Conservation (phyloP, 2,797 vertebrate species). For the Melanotaenia nigrans region DNA sequence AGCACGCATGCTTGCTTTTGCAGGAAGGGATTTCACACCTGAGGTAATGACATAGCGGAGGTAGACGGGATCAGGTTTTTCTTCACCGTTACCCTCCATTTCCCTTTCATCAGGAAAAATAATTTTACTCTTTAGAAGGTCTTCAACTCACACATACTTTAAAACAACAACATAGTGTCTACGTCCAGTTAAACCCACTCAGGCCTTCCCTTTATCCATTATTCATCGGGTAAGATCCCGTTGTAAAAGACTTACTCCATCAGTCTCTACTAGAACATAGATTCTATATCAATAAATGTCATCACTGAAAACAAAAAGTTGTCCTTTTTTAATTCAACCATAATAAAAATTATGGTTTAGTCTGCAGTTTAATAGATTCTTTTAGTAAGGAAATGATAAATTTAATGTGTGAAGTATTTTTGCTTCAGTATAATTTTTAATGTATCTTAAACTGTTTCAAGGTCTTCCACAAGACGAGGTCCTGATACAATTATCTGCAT, state of each 20-base stretch:
- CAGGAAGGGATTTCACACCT: conserved; percentile 77
- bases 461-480: too few relatives aligned
- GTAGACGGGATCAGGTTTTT: conserved; percentile 72
- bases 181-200: conserved; percentile 44
- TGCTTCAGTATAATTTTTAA: too few relatives aligned
- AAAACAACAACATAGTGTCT: conserved; percentile 49
- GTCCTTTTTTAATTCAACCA: too few relatives aligned
- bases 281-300: not conserved
- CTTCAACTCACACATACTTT: conserved; percentile 55
- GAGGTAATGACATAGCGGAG: conserved; percentile 72
- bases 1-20: conserved; percentile 72
- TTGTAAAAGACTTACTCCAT: not conserved
- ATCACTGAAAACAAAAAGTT: too few relatives aligned
- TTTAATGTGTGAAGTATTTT: too few relatives aligned
- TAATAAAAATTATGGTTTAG: too few relatives aligned
- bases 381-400: too few relatives aligned
- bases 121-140: conserved; percentile 53
- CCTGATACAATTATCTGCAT: too few relatives aligned
- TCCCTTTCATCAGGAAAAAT: conserved; percentile 65
- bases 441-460: too few relatives aligned
- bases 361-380: too few relatives aligned
- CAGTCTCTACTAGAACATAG: not conserved
- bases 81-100: conserved; percentile 57
- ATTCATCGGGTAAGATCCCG: conserved; percentile 4
- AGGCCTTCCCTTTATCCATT: conserved; percentile 4